Evolutionary conservation across 2,888 invertebrate genomes (phyloP).

Genomic region (Noctua janthina): DNA sequence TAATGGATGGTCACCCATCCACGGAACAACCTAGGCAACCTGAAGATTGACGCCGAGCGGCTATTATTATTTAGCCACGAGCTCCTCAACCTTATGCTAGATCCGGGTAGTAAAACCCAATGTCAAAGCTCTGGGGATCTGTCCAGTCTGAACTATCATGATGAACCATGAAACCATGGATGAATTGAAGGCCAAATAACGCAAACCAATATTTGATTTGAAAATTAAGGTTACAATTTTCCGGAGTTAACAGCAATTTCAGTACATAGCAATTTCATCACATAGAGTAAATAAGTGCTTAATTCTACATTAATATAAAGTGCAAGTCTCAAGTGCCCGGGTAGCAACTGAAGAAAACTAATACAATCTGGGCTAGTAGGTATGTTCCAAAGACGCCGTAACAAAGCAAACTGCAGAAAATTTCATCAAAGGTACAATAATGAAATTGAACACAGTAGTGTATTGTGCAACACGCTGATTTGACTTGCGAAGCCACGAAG

Average conservation of each 20-base stretch:
- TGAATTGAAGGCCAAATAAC: neutral
- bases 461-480: conserved; percentile 1
- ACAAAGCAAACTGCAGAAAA: conserved; percentile 26
- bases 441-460: neutral
- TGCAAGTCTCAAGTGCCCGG: conserved; percentile 3
- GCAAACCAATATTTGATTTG: neutral
- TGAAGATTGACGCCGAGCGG: neutral
- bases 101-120: neutral
- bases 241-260: conserved; percentile 16
- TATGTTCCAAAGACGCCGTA: neutral
- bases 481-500: neutral
- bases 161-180: too few species aligned
- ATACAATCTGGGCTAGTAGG: conserved; percentile 3
- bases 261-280: conserved; percentile 28
- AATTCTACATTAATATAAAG: neutral
- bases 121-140: neutral
- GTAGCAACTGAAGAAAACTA: neutral
- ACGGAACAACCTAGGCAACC: neutral
- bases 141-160: neutral
- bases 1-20: neutral
- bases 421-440: conserved; percentile 13
- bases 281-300: conserved; percentile 26
- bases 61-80: neutral
- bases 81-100: neutral
- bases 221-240: neutral